Base-by-base conservation (phyloP, 2,888 invertebrate species). In the Pemphredon lugubris region DNA sequence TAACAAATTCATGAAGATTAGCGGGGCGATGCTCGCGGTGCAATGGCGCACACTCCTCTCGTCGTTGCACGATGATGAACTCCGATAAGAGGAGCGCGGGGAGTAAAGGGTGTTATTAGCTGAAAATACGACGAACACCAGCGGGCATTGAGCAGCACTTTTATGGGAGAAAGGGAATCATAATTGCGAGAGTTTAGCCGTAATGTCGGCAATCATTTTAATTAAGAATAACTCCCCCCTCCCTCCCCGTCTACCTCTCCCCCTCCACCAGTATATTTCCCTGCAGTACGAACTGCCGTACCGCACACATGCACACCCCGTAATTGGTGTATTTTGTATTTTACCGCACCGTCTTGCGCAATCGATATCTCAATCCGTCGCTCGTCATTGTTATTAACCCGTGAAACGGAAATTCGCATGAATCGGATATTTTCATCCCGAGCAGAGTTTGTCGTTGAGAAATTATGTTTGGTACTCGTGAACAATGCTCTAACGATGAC, bases 131-230 rank as follows among this genome's bases (percentile, higher is more conserved):
- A 64, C 75, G 81, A 84, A 86, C 84, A 81, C 79, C 79, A 78
- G 73, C 78, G 73, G 77, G 80, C 84, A 85, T 83, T 77, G 79
- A 77, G 77, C 81, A 79, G 76, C 78, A 78, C 81, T 84, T 81
- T 84, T 82, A 81, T 77, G 79, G 64, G 73, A 74, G 81, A 81
- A 77, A 77, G 79, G 74, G 79, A 79, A 83, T 84, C 81, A 84
- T 86, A 85, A 86, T 86, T 86, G 84, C 85, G 71, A 86, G 85
- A 86, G 85, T 86, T 86, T 86, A 86, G 79, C 84, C 75, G 78
- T 86, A 86, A 87, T 85, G 85, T 79, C 79, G 80, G 87, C 84
- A 87, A 87, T 87, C 85, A 87, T 86, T 87, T 85, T 86, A 87
- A 87, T 87, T 86, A 86, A 85, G 83, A 86, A 85, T 81, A 80